Conservation (phyloP, 2,113 vertebrate species). For the Protomyctophum bolini region DNA sequence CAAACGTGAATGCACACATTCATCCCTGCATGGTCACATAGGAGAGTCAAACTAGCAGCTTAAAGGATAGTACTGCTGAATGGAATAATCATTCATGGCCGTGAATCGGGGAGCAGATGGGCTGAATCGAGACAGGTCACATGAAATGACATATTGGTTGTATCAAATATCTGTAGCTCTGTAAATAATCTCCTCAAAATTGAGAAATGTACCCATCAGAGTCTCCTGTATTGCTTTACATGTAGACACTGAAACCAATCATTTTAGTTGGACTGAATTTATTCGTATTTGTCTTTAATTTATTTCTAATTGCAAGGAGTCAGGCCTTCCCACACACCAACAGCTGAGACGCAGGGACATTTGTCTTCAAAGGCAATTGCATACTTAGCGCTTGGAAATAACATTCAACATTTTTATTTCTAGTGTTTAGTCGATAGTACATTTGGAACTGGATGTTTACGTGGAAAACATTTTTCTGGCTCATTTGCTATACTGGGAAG, state of each 20-base stretch:
- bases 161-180: conserved; percentile 35
- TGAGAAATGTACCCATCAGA: conserved; percentile 7
- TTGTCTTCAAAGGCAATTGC: not conserved
- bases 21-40: not conserved
- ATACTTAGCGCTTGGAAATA: conserved; percentile 26
- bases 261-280: no score
- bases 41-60: not conserved
- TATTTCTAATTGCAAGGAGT: conserved; percentile 20
- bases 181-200: conserved; percentile 38
- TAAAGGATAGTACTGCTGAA: not conserved
- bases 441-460: no score
- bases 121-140: conserved; percentile 29
- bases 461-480: not conserved
- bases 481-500: not conserved
- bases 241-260: no score
- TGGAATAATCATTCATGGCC: not conserved
- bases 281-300: not conserved
- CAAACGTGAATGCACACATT: conserved; percentile 18
- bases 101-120: conserved; percentile 16
- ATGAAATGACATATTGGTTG: conserved; percentile 34
- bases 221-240: not conserved
- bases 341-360: conserved; percentile 6
- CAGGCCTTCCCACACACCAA: conserved; percentile 25
- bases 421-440: no score
- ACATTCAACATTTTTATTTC: conserved; percentile 16